Conservation (phyloP, 2,888 invertebrate species). For the Phalangium opilio region DNA sequence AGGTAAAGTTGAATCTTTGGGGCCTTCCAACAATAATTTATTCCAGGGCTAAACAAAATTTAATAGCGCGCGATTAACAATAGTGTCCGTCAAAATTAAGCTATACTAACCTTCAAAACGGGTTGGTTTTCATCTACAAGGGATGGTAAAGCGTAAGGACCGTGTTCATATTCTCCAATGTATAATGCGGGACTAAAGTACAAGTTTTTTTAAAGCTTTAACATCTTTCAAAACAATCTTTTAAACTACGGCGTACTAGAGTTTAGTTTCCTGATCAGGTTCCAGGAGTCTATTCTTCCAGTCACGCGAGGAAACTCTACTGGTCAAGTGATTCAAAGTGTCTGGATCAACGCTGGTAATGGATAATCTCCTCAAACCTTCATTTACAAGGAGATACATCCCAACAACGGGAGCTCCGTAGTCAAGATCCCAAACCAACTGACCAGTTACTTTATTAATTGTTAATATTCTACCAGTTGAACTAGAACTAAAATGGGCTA, state of each 20-base stretch:
- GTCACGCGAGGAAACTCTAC: slow-evolving; percentile 14
- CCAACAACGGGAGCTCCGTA: slow-evolving; percentile 80
- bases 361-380: slow-evolving; percentile 29
- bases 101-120: slow-evolving; percentile 52
- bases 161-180: slow-evolving; percentile 65
- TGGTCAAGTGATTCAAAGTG: slow-evolving; percentile 24
- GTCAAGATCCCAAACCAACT: slow-evolving; percentile 71
- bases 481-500: slow-evolving; percentile 76
- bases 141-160: slow-evolving; percentile 81
- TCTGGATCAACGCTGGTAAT: slow-evolving; percentile 28
- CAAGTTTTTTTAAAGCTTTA: slow-evolving; percentile 1
- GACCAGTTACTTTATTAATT: slow-evolving; percentile 57
- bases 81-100: too few species aligned
- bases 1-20: too few species aligned
- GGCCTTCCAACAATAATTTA: too few species aligned
- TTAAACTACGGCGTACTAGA: slow-evolving; percentile 27
- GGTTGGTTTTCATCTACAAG: slow-evolving; percentile 70
- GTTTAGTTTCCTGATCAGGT: slow-evolving; percentile 26
- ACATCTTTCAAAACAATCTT: too few species aligned
- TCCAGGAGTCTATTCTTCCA: slow-evolving; percentile 28
- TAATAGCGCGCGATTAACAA: too few species aligned
- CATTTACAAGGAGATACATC: slow-evolving; percentile 45
- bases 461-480: slow-evolving; percentile 74
- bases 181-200: slow-evolving; percentile 57
- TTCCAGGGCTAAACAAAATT: too few species aligned